Evolutionary conservation across 1,140 invertebrate genomes (phyloP).

Genomic region (Polyergus mexicanus): DNA sequence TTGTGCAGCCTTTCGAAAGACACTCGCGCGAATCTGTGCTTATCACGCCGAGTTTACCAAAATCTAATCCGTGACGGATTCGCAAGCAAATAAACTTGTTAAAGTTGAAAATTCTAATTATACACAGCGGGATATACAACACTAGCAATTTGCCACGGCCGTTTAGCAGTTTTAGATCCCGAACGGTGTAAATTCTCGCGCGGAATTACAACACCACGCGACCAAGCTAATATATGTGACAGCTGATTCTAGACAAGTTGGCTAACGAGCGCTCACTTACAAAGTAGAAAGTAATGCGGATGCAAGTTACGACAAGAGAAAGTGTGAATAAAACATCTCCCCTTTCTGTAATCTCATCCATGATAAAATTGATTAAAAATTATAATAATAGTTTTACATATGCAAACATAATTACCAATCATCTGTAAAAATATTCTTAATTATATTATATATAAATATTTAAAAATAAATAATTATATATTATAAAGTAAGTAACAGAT

Average conservation of each 20-base stretch:
- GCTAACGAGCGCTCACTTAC: background rate
- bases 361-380: no score
- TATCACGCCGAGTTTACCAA: background rate
- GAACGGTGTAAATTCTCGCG: constrained; percentile 8
- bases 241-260: constrained; percentile 1
- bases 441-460: background rate
- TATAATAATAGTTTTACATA: no score
- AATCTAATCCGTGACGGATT: constrained; percentile 12
- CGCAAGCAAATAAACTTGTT: constrained; percentile 44
- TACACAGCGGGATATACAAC: background rate
- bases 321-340: background rate
- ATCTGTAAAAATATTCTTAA: background rate
- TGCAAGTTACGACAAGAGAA: background rate
- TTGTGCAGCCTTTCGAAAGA: background rate
- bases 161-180: constrained; percentile 35
- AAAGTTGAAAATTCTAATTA: constrained; percentile 44
- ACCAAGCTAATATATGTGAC: background rate
- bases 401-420: no score
- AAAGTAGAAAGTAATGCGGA: background rate
- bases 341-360: no score
- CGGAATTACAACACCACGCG: constrained; percentile 20
- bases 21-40: background rate
- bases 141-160: background rate
- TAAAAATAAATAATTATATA: background rate
- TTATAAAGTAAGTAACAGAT: background rate